A percentile compares a stretch with the other conserved stretches of the same genome.
Conservation (phyloP, 2,888 invertebrate species). For the Microctonus brassicae region DNA sequence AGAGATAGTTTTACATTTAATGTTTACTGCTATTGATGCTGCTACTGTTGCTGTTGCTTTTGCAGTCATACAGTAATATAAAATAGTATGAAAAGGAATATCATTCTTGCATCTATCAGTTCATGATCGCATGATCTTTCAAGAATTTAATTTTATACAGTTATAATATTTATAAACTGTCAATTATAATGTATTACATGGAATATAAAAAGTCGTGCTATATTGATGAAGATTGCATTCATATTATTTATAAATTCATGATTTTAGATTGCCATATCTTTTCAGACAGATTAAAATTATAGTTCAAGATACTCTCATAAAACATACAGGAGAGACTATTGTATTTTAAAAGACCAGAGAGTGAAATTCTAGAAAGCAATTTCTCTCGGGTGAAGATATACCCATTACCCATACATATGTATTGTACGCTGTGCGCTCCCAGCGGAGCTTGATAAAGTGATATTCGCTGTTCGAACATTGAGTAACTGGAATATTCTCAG, state of each 20-base stretch:
- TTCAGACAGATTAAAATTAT: background rate
- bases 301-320: conserved; percentile 1
- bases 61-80: background rate
- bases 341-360: background rate
- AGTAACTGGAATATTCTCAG: conserved; percentile 38
- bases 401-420: conserved; percentile 17
- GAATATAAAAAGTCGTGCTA: background rate
- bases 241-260: background rate
- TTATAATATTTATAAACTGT: too few species aligned
- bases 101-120: background rate
- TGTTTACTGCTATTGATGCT: background rate
- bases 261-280: background rate
- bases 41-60: background rate
- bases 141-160: too few species aligned
- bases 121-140: background rate
- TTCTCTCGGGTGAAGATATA: conserved; percentile 18
- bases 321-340: conserved; percentile 3
- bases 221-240: background rate
- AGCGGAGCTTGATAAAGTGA: conserved; percentile 23
- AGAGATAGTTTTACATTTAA: background rate
- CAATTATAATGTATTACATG: too few species aligned
- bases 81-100: background rate
- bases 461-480: conserved; percentile 28
- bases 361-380: conserved; percentile 7
- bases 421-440: conserved; percentile 18